These are phyloP conservation scores for Setophaga petechia DNA, from an alignment of 2,113 vertebrate genomes.

Conservation along the genomic window DNA sequence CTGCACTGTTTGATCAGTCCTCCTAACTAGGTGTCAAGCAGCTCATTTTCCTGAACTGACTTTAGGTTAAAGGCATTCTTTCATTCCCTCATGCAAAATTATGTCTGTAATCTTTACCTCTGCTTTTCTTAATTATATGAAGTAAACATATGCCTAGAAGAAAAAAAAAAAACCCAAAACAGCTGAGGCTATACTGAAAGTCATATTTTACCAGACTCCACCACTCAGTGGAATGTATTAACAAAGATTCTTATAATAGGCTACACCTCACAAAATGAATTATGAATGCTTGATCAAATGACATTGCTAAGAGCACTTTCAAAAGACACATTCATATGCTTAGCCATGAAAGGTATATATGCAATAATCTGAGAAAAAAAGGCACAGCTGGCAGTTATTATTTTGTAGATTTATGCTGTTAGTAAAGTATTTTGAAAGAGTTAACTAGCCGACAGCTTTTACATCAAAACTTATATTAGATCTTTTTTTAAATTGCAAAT, in stretches of 20 bases:
- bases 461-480: background rate
- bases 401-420: background rate
- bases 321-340: background rate
- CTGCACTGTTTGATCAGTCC: background rate
- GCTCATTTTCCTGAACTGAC: background rate
- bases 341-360: background rate
- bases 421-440: background rate
- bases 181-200: background rate
- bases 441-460: background rate
- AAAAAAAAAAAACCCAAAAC: rapidly evolving
- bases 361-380: background rate
- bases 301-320: background rate
- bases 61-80: background rate
- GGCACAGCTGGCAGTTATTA: background rate
- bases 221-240: background rate
- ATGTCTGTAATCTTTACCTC: background rate
- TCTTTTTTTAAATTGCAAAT: background rate
- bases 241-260: background rate
- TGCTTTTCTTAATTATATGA: background rate
- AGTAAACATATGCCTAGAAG: background rate
- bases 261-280: background rate
- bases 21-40: background rate
- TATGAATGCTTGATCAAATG: background rate
- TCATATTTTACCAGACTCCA: background rate
- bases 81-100: background rate